Evolutionary conservation across 2,888 invertebrate genomes (phyloP).

Genomic region (Drosophila anomalata): DNA sequence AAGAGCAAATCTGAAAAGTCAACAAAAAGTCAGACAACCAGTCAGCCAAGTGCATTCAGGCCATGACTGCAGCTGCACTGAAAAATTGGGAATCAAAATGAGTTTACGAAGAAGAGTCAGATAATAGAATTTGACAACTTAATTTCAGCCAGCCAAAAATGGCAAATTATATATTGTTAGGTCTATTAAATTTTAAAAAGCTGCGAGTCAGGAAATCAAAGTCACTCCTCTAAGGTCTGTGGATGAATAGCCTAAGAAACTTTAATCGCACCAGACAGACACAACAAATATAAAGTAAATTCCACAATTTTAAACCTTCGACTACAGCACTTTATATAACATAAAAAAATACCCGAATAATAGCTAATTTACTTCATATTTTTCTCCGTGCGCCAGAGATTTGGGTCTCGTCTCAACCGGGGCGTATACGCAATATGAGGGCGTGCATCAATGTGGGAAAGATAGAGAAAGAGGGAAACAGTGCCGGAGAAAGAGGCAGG

Average conservation of each 20-base stretch:
- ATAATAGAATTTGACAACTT: neutral
- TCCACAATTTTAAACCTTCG: neutral
- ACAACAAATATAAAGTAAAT: neutral
- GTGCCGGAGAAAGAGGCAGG: neutral
- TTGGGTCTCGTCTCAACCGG: constrained; percentile 2
- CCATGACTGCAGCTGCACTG: constrained; percentile 41
- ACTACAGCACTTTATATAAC: neutral
- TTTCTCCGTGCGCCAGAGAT: constrained; percentile 14
- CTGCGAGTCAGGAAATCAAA: neutral
- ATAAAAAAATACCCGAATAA: neutral
- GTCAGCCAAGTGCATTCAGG: constrained; percentile 67
- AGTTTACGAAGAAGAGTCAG: neutral
- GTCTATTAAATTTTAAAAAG: neutral
- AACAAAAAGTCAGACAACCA: constrained; percentile 60
- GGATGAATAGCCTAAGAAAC: neutral
- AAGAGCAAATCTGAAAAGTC: constrained; percentile 70
- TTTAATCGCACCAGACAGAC: neutral
- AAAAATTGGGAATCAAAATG: neutral
- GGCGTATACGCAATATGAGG: constrained; percentile 62
- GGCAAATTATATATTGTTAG: neutral
- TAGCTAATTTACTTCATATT: neutral
- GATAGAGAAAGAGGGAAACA: constrained; percentile 6
- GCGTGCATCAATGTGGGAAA: constrained; percentile 48
- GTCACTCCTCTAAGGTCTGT: neutral
- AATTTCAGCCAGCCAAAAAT: neutral